phyloP scores from a whole-genome alignment of 2,888 invertebrate species.

The Caenorhabditis doughertyi region DNA sequence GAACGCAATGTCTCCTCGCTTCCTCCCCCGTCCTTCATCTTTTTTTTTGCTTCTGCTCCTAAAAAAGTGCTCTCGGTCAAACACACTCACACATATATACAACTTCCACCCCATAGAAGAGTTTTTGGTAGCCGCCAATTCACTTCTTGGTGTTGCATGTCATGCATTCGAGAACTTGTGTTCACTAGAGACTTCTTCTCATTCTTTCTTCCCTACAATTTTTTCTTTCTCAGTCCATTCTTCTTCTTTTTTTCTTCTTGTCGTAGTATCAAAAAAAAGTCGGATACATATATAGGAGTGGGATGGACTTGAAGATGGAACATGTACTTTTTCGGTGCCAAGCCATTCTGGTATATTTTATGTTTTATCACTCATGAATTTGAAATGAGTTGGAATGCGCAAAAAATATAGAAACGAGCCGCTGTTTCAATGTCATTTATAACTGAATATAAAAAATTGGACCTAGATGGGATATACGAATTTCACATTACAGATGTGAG shows the following conservation, averaged over 20 bases:
- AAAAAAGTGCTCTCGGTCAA: conserved; percentile 64
- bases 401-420: conserved; percentile 25
- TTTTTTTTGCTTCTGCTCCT: conserved; percentile 26
- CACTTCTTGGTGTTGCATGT: conserved; percentile 65
- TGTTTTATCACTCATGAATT: conserved; percentile 59
- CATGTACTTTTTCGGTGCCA: conserved; percentile 39
- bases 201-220: neutral
- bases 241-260: neutral
- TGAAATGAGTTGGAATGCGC: neutral
- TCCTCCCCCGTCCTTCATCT: conserved; percentile 23
- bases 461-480: conserved; percentile 21
- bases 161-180: conserved; percentile 65
- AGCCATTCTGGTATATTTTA: conserved; percentile 28
- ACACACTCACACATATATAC: conserved; percentile 61
- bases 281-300: too few relatives aligned
- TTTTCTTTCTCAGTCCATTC: neutral
- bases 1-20: conserved; percentile 54
- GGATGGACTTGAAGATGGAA: conserved; percentile 7
- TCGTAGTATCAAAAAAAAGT: conserved; percentile 27
- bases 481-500: neutral
- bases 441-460: conserved; percentile 32
- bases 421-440: conserved; percentile 5
- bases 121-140: conserved; percentile 31
- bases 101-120: conserved; percentile 34
- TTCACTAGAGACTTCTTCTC: conserved; percentile 51